phyloP scores from a whole-genome alignment of 2,113 vertebrate species.

The Bothrops jararaca region DNA sequence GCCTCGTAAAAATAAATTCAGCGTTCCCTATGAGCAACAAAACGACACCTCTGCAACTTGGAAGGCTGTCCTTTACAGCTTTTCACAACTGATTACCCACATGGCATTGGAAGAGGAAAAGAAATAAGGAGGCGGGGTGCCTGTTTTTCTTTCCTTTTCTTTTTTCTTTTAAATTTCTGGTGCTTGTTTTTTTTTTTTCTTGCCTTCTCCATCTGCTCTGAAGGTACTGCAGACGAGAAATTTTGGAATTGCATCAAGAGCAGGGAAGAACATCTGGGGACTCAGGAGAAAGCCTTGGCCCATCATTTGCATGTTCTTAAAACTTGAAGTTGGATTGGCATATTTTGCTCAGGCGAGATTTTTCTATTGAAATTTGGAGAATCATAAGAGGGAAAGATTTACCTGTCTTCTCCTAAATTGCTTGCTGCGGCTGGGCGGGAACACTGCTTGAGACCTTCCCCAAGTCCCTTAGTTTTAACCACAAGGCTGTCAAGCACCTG shows the following conservation, averaged over 20 bases:
- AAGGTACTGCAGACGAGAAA: neutral
- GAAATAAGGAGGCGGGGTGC: neutral
- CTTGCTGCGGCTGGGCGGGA: neutral
- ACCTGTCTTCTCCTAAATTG: neutral
- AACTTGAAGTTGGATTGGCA: neutral
- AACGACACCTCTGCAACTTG: neutral
- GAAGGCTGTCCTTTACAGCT: rapidly evolving
- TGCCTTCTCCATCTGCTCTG: neutral
- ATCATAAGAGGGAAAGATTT: neutral
- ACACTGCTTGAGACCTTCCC: neutral
- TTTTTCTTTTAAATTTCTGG: neutral
- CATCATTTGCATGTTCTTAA: neutral
- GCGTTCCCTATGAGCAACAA: neutral
- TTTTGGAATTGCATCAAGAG: neutral
- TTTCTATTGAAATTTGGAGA: conserved; percentile 1
- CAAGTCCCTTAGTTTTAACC: neutral
- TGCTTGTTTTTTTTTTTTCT: neutral
- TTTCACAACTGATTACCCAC: neutral
- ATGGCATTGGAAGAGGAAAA: rapidly evolving
- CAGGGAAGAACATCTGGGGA: neutral
- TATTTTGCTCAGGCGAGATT: neutral
- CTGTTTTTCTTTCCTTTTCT: neutral
- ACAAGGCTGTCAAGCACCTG: neutral
- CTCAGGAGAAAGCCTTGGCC: rapidly evolving
- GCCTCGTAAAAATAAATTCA: conserved; percentile 15